A percentile compares a stretch with the other conserved stretches of the same genome.
Conservation (phyloP, 2,113 vertebrate genomes). For the Lanius ludovicianus region DNA sequence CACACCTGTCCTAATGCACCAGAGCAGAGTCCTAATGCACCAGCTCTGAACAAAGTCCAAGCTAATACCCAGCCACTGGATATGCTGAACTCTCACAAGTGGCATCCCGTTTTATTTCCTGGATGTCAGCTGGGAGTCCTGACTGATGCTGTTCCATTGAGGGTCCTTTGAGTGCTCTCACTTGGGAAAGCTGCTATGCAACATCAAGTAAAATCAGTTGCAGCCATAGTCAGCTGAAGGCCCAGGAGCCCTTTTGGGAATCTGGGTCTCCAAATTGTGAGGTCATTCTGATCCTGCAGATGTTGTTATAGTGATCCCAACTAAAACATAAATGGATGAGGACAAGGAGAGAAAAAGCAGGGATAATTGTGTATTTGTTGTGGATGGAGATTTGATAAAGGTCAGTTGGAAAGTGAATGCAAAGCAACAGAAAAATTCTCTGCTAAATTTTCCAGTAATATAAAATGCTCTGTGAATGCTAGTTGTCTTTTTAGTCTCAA, state of each 20-base stretch:
- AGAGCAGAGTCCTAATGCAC: not conserved
- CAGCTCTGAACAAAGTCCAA: fast-evolving
- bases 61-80: not conserved
- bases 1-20: not conserved
- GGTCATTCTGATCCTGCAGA: not conserved
- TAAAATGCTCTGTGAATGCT: not conserved
- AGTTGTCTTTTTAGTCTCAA: not conserved
- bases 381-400: not conserved
- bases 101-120: not conserved
- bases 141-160: not conserved
- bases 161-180: not conserved
- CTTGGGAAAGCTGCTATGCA: not conserved
- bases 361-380: not conserved
- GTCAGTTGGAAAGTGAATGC: not conserved
- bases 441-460: not conserved
- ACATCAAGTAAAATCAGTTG: not conserved
- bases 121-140: not conserved
- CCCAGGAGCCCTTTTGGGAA: not conserved
- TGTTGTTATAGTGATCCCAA: not conserved
- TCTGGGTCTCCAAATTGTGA: not conserved
- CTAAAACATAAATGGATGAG: not conserved
- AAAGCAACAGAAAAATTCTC: not conserved
- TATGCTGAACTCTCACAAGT: fast-evolving
- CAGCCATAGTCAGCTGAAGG: not conserved
- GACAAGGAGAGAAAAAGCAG: not conserved